Percentiles rank a stretch among this genome's conserved stretches.
Evolutionary conservation across 2,113 vertebrate genomes (phyloP).

Genomic region (Oryctolagus cuniculus): mOryCun1.1 NC_091432.1:190482501-190483000

Average conservation of each 20-base stretch:
- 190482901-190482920: too few relatives aligned
- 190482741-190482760: too few relatives aligned
- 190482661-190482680: neutral
- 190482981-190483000: too few relatives aligned
- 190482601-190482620: neutral
- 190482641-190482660: neutral
- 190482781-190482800: neutral
- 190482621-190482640: neutral
- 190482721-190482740: neutral
- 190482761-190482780: neutral
- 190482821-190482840: neutral
- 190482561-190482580: slow-evolving; percentile 1
- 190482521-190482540: slow-evolving; percentile 67
- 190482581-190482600: slow-evolving; percentile 41
- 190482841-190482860: neutral
- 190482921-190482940: too few relatives aligned
- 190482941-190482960: too few relatives aligned
- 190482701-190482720: neutral
- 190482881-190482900: too few relatives aligned
- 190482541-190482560: slow-evolving; percentile 70
- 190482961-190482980: too few relatives aligned
- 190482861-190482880: neutral
- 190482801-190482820: neutral
- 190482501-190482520: slow-evolving; percentile 56
- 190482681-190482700: neutral